Evolutionary conservation across 2,888 invertebrate genomes (phyloP), one percentile per base, ranked within the genome.

Genomic region (Cosmopolites sordidus): DNA sequence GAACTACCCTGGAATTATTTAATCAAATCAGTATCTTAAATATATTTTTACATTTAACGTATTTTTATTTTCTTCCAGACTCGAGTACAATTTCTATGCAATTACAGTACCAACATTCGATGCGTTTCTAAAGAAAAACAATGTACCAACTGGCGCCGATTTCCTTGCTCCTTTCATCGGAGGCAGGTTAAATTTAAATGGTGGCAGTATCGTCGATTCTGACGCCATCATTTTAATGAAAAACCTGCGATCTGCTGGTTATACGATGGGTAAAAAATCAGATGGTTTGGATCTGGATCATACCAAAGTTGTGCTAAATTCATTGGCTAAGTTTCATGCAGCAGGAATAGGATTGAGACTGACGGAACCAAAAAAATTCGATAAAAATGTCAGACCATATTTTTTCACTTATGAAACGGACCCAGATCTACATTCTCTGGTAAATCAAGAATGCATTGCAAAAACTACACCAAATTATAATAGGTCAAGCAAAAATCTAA

Each of bases 181-280:
- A 47, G 69, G 69, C 39, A 52, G 63, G 30, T 37, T 66, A 5
- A 64, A 61, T 58, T 52, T 65, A 22, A 53, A 56, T 41, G 58
- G 58, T 1, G 50, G 37, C 15, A 50, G 52, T n/a, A 64, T 63
- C 5, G 74, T 79, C 1, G 78, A 79, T 56, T 70, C 76, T 0
- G 69, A 80, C 57, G 79, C 79, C 1, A 72, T 78, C 1, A 68
- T 81, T 14, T 56, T 81, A 1, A 64, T 79, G 62, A 77, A 79
- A 56, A 79, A 81, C 64, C 58, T 80, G 4, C 76, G 74, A 49
- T 2, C 16, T 43, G 15, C 41, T 42, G 56, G 48, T 16, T 52
- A 54, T 18, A 27, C 16, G 2, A 49, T 27, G 2, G 56, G 50
- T 1, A 14, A 49, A 11, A 57, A 57, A 47, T 1, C 17, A n/a